phyloP scores from a whole-genome alignment of 2,888 invertebrate genomes.

The Acleris emargana region DNA sequence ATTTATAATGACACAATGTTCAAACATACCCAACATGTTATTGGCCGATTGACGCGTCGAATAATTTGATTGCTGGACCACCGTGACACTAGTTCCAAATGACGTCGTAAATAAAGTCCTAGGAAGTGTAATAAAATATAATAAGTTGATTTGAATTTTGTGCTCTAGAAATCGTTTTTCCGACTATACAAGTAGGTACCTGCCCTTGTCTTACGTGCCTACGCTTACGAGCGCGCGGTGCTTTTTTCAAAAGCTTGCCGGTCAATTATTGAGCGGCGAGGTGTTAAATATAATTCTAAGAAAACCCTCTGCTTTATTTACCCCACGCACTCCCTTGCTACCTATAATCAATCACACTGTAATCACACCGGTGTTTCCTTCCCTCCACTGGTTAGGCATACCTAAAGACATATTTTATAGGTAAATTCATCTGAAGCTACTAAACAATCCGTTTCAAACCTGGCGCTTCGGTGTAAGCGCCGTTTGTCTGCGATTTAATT shows the following conservation, averaged over 20 bases:
- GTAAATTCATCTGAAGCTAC: conserved; percentile 16
- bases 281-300: too few species aligned
- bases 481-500: conserved; percentile 20
- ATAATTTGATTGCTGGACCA: too few species aligned
- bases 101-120: too few species aligned
- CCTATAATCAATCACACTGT: neutral
- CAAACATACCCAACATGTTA: too few species aligned
- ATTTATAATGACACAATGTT: too few species aligned
- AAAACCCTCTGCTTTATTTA: neutral
- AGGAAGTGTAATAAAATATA: too few species aligned
- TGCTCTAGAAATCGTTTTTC: too few species aligned
- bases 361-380: neutral
- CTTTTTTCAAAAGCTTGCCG: conserved; percentile 38
- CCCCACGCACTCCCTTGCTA: neutral
- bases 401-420: conserved; percentile 8
- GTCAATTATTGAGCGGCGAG: neutral
- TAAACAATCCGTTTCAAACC: neutral
- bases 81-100: too few species aligned
- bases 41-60: too few species aligned
- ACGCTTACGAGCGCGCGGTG: conserved; percentile 47
- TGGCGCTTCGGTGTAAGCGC: neutral
- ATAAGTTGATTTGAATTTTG: too few species aligned
- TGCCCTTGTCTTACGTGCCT: conserved; percentile 40
- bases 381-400: neutral
- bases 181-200: too few species aligned